Percentiles rank a stretch among this genome's conserved stretches.
Conservation (phyloP, 1,140 invertebrate genomes). For the Drosophila prosaltans region DNA sequence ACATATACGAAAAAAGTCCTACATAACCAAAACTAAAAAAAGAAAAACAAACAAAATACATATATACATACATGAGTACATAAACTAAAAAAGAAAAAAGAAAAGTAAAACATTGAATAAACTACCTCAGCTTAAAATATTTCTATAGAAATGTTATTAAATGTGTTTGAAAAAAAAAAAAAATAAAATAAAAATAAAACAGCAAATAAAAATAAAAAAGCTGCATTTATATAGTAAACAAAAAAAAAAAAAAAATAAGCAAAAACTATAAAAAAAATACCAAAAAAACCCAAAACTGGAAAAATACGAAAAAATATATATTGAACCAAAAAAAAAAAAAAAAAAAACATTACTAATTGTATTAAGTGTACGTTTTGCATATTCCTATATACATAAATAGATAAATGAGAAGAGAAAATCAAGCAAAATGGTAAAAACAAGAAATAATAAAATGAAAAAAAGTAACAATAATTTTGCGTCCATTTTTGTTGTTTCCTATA, state of each 20-base stretch:
- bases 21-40: constrained; percentile 38
- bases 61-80: not conserved
- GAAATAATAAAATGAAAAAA: constrained; percentile 33
- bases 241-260: constrained; percentile 24
- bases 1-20: constrained; percentile 4
- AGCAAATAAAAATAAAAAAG: constrained; percentile 43
- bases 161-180: constrained; percentile 61
- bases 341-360: constrained; percentile 25
- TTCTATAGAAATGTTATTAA: constrained; percentile 80
- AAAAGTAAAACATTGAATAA: constrained; percentile 50
- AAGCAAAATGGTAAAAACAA: constrained; percentile 48
- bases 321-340: constrained; percentile 19
- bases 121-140: constrained; percentile 81
- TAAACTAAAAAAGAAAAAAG: constrained; percentile 7
- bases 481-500: constrained; percentile 79
- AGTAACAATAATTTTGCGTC: constrained; percentile 78
- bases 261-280: constrained; percentile 29
- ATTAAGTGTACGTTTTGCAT: constrained; percentile 74
- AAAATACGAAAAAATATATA: constrained; percentile 40
- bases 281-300: constrained; percentile 15
- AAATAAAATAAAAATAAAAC: constrained; percentile 45
- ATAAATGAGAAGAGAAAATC: constrained; percentile 62
- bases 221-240: constrained; percentile 78
- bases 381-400: constrained; percentile 68
- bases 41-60: constrained; percentile 16